Conservation (phyloP, 2,888 invertebrate genomes). For the Apamea epomidion region DNA sequence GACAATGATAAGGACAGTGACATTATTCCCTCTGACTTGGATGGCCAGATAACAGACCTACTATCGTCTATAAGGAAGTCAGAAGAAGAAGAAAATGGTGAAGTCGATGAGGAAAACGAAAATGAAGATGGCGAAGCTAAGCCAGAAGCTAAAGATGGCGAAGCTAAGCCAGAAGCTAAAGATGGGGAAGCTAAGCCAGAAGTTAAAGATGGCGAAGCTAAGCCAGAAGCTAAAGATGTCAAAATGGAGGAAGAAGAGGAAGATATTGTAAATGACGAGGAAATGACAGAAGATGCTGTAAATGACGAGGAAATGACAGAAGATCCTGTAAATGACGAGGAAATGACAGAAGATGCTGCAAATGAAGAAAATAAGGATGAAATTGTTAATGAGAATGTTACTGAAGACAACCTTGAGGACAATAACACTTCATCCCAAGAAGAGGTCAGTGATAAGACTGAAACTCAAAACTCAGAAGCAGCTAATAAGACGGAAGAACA, state of each 20-base stretch:
- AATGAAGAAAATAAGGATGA: constrained; percentile 27
- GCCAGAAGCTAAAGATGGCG: too few species aligned
- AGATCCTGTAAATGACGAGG: constrained; percentile 27
- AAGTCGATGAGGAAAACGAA: constrained; percentile 12
- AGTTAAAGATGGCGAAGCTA: constrained; percentile 11
- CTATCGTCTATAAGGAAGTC: constrained; percentile 74
- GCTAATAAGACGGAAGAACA: not conserved
- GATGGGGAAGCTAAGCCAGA: constrained; percentile 14
- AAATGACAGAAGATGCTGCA: constrained; percentile 21
- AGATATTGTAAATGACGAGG: constrained; percentile 26
- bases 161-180: too few species aligned
- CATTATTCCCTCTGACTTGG: constrained; percentile 66
- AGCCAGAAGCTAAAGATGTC: not conserved
- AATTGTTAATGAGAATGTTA: not conserved
- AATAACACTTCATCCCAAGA: constrained; percentile 6
- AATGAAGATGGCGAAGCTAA: constrained; percentile 18
- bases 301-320: constrained; percentile 21
- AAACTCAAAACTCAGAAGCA: constrained; percentile 19
- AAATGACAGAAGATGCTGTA: constrained; percentile 20
- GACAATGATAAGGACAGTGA: constrained; percentile 24
- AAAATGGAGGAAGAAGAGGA: constrained; percentile 23
- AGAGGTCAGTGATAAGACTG: constrained; percentile 13
- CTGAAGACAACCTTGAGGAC: constrained; percentile 11
- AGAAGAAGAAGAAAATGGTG: constrained; percentile 63
- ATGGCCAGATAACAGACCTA: constrained; percentile 79